Conservation (phyloP, 2,113 vertebrate species). For the Rattus rattus region DNA sequence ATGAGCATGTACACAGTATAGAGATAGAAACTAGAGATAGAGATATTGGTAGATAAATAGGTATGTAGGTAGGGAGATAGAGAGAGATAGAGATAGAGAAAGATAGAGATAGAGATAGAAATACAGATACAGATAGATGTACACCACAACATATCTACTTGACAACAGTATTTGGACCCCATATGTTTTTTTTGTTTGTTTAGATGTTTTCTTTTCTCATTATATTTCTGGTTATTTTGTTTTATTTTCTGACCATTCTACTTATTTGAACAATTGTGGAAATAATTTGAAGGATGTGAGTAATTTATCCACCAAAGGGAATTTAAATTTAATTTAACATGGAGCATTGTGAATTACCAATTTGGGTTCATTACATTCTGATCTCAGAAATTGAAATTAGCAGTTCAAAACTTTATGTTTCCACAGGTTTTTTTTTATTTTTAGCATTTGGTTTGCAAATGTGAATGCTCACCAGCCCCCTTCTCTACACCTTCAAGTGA, state of each 20-base stretch:
- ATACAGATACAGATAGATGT: background rate
- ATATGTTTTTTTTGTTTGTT: background rate
- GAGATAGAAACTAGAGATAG: background rate
- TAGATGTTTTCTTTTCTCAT: conserved; percentile 16
- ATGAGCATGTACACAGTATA: background rate
- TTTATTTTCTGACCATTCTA: background rate
- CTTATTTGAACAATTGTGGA: conserved; percentile 43
- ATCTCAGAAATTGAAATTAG: conserved; percentile 32
- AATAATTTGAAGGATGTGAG: conserved; percentile 25
- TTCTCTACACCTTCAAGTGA: background rate
- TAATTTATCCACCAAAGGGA: background rate
- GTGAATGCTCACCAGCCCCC: background rate
- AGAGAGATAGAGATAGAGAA: background rate
- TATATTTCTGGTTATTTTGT: background rate
- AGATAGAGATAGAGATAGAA: no score
- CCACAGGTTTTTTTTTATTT: background rate
- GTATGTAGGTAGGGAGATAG: background rate
- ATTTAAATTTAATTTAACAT: background rate
- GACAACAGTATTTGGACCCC: background rate
- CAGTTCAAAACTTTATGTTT: background rate
- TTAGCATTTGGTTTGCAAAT: background rate
- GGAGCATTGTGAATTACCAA: background rate
- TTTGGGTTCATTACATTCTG: background rate
- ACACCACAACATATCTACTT: background rate
- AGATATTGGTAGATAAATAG: background rate